Base-by-base conservation (phyloP, 2,113 vertebrate species). In the Gallinago jamesoni region DNA sequence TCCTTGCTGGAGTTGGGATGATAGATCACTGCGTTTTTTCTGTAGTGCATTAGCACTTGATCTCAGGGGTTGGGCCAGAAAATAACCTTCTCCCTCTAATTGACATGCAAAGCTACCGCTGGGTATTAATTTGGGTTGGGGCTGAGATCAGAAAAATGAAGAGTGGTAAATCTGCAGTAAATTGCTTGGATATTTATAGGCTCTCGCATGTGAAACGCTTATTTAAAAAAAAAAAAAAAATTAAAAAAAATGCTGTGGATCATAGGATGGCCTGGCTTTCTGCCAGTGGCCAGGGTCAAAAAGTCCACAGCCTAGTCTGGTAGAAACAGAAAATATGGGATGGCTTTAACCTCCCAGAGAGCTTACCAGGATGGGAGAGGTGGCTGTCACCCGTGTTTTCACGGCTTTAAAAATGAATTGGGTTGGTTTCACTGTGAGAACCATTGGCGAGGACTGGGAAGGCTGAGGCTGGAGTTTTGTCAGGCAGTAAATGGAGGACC, bases 11-110 rank as follows among this genome's bases (percentile, higher is more conserved):
- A 72, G 85, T 86, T n/a, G 12, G 73, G 73, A 18, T 94, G 88
- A 96, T 64, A 45, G 77, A 95, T 95, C 83, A 41, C 88, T 27
- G 56, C 10, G 0, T 39, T 43, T 94, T 88, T 56, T 23, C 90
- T 92, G 79, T 12, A 86, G 90, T 90, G 79, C 92, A 93, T 96
- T 96, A 96, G 85, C 92, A 72, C 88, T 96, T 86, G 89, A 92
- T 87, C 93, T 86, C 92, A 64, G 90, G 84, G 92, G 94, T 96
- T 60, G 1, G 78, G 60, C 33, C 77, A 60, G 88, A 81, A 59
- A 93, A 94, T 69, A 90, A 87, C 95, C 90, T 90, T 72, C 83
- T 92, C 52, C 62, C 85, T 93, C 79, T 92, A 77, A 95, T 50
- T 96, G 92, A 63, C 92, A 66, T 84, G 94, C 84, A 93, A 66